phyloP scores from a whole-genome alignment of 2,888 invertebrate genomes.

The Drosophila incognita region DNA sequence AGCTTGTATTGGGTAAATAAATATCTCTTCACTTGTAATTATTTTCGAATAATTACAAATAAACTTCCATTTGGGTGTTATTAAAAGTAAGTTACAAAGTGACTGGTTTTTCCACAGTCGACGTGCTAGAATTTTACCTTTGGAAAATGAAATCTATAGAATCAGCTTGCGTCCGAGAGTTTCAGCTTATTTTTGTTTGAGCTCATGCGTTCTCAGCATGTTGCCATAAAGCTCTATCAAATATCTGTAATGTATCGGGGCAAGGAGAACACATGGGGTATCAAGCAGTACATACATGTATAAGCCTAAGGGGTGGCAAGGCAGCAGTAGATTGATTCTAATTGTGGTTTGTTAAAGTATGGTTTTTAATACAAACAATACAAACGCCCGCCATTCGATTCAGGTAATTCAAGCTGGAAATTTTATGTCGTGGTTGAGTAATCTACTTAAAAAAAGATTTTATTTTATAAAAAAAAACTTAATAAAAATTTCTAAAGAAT shows the following conservation, averaged over 20 bases:
- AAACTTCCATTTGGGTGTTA: background rate
- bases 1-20: background rate
- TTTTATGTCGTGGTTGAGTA: background rate
- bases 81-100: slow-evolving; percentile 1
- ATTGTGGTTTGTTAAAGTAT: background rate
- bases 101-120: background rate
- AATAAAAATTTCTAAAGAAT: slow-evolving; percentile 22
- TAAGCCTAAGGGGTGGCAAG: background rate
- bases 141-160: background rate
- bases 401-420: background rate
- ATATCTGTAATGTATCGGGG: background rate
- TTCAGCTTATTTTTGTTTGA: background rate
- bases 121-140: background rate
- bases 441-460: background rate
- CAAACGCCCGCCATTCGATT: background rate
- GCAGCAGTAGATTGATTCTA: background rate
- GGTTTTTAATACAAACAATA: background rate
- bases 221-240: background rate
- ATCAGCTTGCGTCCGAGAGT: background rate
- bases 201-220: background rate
- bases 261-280: background rate
- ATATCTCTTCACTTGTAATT: background rate
- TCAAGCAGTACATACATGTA: background rate
- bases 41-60: background rate
- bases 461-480: background rate